Conservation (phyloP, 2,113 vertebrate species). For the human region GRCh38 chr2:130827001-130827500, state of each 20-base stretch:
- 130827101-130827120: not conserved
- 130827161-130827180: rapidly evolving
- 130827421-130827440: not conserved
- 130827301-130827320: not conserved
- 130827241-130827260: too few relatives aligned
- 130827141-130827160: not conserved
- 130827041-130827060: not conserved
- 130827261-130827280: not conserved
- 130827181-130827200: not conserved
- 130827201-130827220: too few relatives aligned
- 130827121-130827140: not conserved
- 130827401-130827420: rapidly evolving
- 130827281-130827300: not conserved
- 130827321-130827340: too few relatives aligned
- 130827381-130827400: not conserved
- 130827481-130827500: not conserved
- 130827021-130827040: not conserved
- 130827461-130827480: too few relatives aligned
- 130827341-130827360: not conserved
- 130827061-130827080: not conserved
- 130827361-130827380: not conserved
- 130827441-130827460: not conserved
- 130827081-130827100: not conserved
- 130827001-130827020: not conserved
- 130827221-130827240: not conserved